phyloP scores from a whole-genome alignment of 2,113 vertebrate species.

The Uria lomvia region DNA sequence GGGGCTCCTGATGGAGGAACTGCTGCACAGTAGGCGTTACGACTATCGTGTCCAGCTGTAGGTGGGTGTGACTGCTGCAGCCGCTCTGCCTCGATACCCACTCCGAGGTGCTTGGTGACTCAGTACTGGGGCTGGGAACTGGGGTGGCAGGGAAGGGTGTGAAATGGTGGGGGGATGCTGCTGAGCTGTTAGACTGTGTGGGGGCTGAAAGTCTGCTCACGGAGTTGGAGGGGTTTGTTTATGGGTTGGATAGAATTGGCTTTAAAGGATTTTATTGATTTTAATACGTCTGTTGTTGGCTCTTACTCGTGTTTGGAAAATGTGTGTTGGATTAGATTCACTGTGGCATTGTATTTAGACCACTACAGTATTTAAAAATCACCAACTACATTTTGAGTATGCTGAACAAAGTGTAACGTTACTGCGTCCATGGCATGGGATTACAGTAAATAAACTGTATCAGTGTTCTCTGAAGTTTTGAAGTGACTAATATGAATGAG shows the following conservation, averaged over 20 bases:
- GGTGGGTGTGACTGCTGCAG: background rate
- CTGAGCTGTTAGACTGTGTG: background rate
- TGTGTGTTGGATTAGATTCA: background rate
- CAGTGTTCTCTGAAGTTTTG: background rate
- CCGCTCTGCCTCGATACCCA: background rate
- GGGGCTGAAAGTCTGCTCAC: background rate
- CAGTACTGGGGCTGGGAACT: background rate
- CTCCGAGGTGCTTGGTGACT: background rate
- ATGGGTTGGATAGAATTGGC: background rate
- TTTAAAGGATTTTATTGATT: background rate
- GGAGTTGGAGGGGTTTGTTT: background rate
- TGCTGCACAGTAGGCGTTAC: accelerated
- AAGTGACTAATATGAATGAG: background rate
- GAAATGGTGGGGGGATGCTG: background rate
- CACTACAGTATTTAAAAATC: background rate
- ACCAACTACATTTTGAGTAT: background rate
- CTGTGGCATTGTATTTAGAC: background rate
- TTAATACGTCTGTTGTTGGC: background rate
- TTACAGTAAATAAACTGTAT: background rate
- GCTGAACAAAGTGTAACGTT: background rate
- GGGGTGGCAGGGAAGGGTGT: background rate
- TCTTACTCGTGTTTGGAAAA: background rate
- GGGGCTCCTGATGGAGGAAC: background rate
- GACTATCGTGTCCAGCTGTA: background rate
- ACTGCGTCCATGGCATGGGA: accelerated